Percentiles rank a stretch among this genome's conserved stretches.
Evolutionary conservation across 1,140 invertebrate species (phyloP).

Genomic region (Amphibalanus amphitrite): DNA sequence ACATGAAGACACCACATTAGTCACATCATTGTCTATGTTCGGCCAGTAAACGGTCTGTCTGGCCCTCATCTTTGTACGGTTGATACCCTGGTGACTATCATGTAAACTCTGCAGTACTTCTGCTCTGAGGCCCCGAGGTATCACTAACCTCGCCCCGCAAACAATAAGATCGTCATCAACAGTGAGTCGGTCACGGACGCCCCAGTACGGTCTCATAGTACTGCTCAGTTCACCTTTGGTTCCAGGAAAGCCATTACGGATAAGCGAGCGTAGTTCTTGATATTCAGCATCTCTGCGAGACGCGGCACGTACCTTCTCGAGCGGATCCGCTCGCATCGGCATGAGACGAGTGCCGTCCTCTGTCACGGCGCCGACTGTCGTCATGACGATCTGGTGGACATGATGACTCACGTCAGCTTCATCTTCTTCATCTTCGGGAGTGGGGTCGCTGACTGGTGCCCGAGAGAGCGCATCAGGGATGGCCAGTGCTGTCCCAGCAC

Average conservation of each 20-base stretch:
- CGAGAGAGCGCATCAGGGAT: conserved; percentile 8
- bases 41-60: conserved; percentile 7
- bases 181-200: conserved; percentile 4
- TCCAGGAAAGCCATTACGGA: conserved; percentile 6
- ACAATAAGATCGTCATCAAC: conserved; percentile 7
- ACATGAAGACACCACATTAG: conserved; percentile 7
- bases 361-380: background rate
- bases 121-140: background rate
- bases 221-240: conserved; percentile 4
- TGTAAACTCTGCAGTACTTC: conserved; percentile 6
- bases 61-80: too few relatives aligned
- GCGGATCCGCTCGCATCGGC: too few relatives aligned
- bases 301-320: conserved; percentile 7
- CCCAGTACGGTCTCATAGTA: conserved; percentile 6
- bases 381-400: conserved; percentile 7
- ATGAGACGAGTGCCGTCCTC: background rate
- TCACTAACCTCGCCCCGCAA: conserved; percentile 6
- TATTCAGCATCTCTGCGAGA: background rate
- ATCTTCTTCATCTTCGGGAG: conserved; percentile 1
- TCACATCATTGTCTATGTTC: conserved; percentile 10
- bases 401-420: background rate
- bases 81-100: conserved; percentile 3
- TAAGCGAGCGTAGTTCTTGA: background rate
- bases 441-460: conserved; percentile 6
- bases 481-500: conserved; percentile 1